These are phyloP conservation scores for Cydia strobilella DNA, from an alignment of 1,140 invertebrate species.

Conservation along the genomic window DNA sequence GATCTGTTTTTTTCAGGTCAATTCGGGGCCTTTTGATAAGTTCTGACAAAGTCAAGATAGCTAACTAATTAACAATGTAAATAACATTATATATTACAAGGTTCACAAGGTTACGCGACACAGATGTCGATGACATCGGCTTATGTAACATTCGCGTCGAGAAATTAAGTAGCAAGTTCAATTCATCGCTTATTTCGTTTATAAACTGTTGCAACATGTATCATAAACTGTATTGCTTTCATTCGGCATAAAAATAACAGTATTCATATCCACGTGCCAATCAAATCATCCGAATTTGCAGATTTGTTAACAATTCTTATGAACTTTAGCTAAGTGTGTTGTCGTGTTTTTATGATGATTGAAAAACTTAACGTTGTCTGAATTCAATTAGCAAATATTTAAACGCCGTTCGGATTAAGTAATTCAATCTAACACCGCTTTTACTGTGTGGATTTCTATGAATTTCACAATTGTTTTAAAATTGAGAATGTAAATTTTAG, in stretches of 20 bases:
- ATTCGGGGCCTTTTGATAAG: conserved; percentile 35
- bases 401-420: neutral
- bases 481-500: too few species aligned
- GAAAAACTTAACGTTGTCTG: neutral
- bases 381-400: conserved; percentile 6
- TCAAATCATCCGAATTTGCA: neutral
- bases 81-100: conserved; percentile 51
- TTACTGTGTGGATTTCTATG: too few species aligned
- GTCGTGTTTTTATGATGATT: conserved; percentile 14
- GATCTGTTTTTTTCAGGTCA: conserved; percentile 54
- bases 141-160: conserved; percentile 8
- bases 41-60: conserved; percentile 36
- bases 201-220: neutral
- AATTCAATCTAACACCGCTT: neutral
- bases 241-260: conserved; percentile 4
- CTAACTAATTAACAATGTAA: conserved; percentile 38
- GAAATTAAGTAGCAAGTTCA: conserved; percentile 27
- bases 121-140: conserved; percentile 17
- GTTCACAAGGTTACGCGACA: conserved; percentile 38
- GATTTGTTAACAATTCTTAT: neutral
- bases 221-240: neutral
- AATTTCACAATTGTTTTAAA: too few species aligned
- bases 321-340: neutral
- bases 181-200: neutral
- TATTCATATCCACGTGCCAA: conserved; percentile 5